phyloP scores from a whole-genome alignment of 1,140 invertebrate genomes.

The Eupeodes corollae region DNA sequence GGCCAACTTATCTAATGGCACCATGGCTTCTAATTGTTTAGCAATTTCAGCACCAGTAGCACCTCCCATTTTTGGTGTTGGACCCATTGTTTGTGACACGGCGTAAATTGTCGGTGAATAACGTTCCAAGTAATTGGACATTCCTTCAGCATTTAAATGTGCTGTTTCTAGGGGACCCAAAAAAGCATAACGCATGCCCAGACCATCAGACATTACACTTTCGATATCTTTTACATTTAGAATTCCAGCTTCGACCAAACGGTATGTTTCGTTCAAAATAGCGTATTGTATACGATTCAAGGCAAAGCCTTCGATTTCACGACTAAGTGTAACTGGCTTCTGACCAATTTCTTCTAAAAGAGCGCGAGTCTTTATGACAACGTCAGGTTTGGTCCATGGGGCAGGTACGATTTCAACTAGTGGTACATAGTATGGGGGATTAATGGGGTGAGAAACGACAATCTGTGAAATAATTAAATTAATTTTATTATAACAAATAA shows the following conservation, averaged over 20 bases:
- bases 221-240: constrained; percentile 83
- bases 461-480: constrained; percentile 24
- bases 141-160: constrained; percentile 89
- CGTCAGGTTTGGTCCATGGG: constrained; percentile 64
- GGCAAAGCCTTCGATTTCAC: constrained; percentile 85
- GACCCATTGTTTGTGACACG: constrained; percentile 64
- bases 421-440: constrained; percentile 92
- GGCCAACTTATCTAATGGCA: constrained; percentile 62
- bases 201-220: constrained; percentile 84
- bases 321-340: constrained; percentile 70
- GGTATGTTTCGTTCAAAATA: constrained; percentile 86
- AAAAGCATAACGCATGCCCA: constrained; percentile 91
- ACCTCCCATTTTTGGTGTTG: constrained; percentile 61
- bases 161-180: constrained; percentile 87
- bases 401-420: constrained; percentile 89
- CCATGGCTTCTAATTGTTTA: constrained; percentile 56
- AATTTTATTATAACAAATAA: too few species aligned
- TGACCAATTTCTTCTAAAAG: constrained; percentile 86
- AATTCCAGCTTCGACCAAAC: constrained; percentile 71
- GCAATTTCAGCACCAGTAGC: constrained; percentile 46
- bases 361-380: constrained; percentile 46
- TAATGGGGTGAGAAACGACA: constrained; percentile 76
- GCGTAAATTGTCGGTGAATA: constrained; percentile 70
- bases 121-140: constrained; percentile 42
- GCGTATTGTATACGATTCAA: constrained; percentile 94